These are phyloP conservation scores for Cyrtodaria siliqua DNA, from an alignment of 2,888 invertebrate genomes.

Conservation along the genomic window DNA sequence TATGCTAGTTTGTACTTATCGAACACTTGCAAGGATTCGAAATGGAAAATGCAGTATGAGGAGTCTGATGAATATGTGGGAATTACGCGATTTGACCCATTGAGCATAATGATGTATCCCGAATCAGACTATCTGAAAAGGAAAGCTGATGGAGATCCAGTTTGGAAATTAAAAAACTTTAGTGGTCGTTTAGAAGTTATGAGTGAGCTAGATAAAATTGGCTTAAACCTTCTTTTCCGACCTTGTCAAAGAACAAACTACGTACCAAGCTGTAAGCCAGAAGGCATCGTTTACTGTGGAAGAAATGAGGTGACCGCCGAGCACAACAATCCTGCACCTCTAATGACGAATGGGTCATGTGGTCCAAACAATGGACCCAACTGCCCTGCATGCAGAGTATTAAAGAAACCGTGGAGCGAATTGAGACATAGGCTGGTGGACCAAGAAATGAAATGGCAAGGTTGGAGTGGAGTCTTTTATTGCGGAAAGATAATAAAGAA, in stretches of 20 bases:
- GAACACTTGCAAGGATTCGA: not conserved
- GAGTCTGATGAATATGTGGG: not conserved
- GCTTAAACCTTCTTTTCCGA: not conserved
- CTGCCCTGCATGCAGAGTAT: constrained; percentile 2
- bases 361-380: constrained; percentile 11
- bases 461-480: constrained; percentile 2
- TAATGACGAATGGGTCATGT: not conserved
- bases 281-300: constrained; percentile 5
- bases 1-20: not conserved
- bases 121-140: not conserved
- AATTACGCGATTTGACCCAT: not conserved
- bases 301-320: not conserved
- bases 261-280: not conserved
- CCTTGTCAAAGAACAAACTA: not conserved
- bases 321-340: not conserved
- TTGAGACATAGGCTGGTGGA: not conserved
- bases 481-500: not conserved
- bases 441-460: not conserved
- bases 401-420: not conserved
- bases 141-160: not conserved
- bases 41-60: constrained; percentile 2
- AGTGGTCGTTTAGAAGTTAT: not conserved
- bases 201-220: constrained; percentile 9
- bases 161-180: not conserved
- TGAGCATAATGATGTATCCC: constrained; percentile 10